Conservation (phyloP, 1,140 invertebrate genomes). For the Drosophila bipectinata region DNA sequence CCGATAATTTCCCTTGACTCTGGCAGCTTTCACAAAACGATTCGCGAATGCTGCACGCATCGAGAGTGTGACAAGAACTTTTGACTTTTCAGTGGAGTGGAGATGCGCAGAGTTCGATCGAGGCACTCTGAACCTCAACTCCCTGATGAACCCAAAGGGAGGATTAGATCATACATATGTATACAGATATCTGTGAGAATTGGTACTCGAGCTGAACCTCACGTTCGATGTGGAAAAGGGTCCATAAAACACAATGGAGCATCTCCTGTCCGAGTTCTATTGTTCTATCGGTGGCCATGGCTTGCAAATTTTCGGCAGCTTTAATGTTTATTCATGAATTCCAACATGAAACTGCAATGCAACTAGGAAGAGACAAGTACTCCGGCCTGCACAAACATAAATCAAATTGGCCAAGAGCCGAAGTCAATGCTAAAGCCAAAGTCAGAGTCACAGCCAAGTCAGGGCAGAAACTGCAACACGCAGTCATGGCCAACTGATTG, state of each 20-base stretch:
- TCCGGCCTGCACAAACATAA: conserved; percentile 53
- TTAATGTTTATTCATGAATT: conserved; percentile 82
- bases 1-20: conserved; percentile 44
- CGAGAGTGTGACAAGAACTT: conserved; percentile 31
- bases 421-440: not conserved
- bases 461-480: conserved; percentile 53
- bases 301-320: conserved; percentile 72
- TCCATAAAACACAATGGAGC: conserved; percentile 79
- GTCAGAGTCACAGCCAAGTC: conserved; percentile 10
- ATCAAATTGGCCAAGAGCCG: conserved; percentile 58
- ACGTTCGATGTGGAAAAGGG: conserved; percentile 55
- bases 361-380: conserved; percentile 68
- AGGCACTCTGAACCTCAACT: conserved; percentile 15
- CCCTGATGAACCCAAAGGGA: conserved; percentile 16
- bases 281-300: conserved; percentile 60
- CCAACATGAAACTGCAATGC: conserved; percentile 77
- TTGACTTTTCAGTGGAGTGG: conserved; percentile 12
- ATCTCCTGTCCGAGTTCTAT: conserved; percentile 61
- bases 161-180: conserved; percentile 19
- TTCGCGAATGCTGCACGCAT: conserved; percentile 46
- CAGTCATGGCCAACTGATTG: conserved; percentile 80
- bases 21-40: conserved; percentile 67
- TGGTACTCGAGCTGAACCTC: conserved; percentile 65
- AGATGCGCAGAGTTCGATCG: conserved; percentile 56
- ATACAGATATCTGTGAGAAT: conserved; percentile 44